A percentile compares a stretch with the other conserved stretches of the same genome.
phyloP scores from a whole-genome alignment of 1,140 invertebrate genomes.

The Drosophila orena region DNA sequence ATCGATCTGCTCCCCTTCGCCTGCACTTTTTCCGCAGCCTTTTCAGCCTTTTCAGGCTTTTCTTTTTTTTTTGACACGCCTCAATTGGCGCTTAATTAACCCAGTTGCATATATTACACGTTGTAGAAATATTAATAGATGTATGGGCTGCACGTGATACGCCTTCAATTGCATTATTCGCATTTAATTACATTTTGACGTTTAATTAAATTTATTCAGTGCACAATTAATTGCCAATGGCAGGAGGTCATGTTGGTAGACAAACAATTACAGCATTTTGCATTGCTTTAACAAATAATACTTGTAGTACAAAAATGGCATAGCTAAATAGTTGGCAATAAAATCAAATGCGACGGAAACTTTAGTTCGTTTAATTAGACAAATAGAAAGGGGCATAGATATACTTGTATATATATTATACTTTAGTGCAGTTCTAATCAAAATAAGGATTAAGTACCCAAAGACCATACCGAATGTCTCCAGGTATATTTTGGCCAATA shows the following conservation, averaged over 20 bases:
- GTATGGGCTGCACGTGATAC: conserved; percentile 40
- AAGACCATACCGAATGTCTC: not conserved
- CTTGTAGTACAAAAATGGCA: not conserved
- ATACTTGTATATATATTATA: no score
- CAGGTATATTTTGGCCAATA: not conserved
- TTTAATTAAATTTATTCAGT: conserved; percentile 81
- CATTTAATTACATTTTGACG: conserved; percentile 77
- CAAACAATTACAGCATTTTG: conserved; percentile 7
- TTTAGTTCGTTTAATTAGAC: not conserved
- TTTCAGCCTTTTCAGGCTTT: no score
- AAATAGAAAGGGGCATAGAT: not conserved
- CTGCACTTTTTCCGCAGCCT: not conserved
- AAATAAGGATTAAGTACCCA: not conserved
- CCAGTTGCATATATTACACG: conserved; percentile 74
- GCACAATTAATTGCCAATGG: conserved; percentile 66
- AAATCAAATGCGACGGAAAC: not conserved
- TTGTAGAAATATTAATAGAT: conserved; percentile 2
- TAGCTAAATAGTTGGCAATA: not conserved
- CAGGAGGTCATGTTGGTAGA: conserved; percentile 18
- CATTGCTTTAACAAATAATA: not conserved
- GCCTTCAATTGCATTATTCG: conserved; percentile 67
- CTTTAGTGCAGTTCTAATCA: no score
- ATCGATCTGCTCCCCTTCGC: not conserved
- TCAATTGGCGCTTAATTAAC: conserved; percentile 81
- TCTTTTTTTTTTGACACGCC: conserved; percentile 50